phyloP scores from a whole-genome alignment of 2,113 vertebrate genomes.

The Ammodytes marinus region DNA sequence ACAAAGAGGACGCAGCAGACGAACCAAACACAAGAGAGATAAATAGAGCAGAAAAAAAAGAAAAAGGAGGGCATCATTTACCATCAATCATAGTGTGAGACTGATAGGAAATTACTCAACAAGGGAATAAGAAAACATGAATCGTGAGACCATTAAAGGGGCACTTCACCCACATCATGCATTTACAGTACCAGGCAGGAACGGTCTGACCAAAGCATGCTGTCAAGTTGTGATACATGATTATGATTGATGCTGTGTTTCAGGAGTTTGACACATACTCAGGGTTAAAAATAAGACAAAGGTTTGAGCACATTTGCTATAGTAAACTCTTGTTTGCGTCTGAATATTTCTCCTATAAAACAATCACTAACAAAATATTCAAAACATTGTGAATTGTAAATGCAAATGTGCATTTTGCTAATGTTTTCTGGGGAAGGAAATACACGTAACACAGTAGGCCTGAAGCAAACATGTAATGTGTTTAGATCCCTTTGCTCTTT shows the following conservation, averaged over 20 bases:
- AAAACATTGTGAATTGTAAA: neutral
- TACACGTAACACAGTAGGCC: neutral
- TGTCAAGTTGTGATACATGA: neutral
- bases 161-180: constrained; percentile 1
- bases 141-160: neutral
- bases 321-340: too few relatives aligned
- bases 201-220: neutral
- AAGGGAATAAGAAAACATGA: neutral
- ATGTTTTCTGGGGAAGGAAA: neutral
- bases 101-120: constrained; percentile 29
- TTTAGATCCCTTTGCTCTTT: neutral
- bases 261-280: neutral
- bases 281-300: too few relatives aligned
- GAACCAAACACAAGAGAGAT: neutral
- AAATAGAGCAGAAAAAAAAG: constrained; percentile 38
- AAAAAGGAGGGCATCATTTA: constrained; percentile 18
- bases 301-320: too few relatives aligned
- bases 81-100: constrained; percentile 16
- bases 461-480: neutral
- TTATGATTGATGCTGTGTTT: neutral
- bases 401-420: constrained; percentile 1
- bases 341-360: too few relatives aligned
- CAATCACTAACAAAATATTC: neutral
- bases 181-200: neutral
- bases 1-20: constrained; percentile 1